A percentile compares a stretch with the other conserved stretches of the same genome.
These are phyloP conservation scores for Chalcis sispes DNA, from an alignment of 2,888 invertebrate species.

Conservation along the genomic window DNA sequence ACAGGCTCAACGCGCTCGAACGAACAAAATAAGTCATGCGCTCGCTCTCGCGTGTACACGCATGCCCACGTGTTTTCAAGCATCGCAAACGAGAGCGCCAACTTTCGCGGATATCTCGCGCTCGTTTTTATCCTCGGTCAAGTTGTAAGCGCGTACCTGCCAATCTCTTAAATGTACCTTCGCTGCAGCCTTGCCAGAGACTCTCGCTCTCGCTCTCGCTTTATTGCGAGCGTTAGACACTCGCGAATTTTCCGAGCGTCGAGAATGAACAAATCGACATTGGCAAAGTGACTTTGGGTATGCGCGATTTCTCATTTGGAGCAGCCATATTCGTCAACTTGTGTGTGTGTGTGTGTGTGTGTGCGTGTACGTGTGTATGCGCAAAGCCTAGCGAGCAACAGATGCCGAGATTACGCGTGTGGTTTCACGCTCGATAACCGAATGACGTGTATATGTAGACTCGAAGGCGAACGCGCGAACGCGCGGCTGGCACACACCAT, in stretches of 20 bases:
- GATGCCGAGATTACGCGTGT: conserved; percentile 57
- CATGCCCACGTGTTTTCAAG: too few relatives aligned
- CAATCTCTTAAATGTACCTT: too few relatives aligned
- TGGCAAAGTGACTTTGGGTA: conserved; percentile 2
- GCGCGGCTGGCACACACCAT: too few relatives aligned
- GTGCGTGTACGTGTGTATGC: conserved; percentile 24
- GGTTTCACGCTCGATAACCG: conserved; percentile 65
- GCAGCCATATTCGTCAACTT: too few relatives aligned
- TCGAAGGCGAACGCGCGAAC: conserved; percentile 40
- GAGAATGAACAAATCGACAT: conserved; percentile 19
- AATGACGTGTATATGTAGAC: conserved; percentile 60
- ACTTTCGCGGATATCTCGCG: conserved; percentile 1
- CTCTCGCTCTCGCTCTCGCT: too few relatives aligned
- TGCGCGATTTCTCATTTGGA: conserved; percentile 37
- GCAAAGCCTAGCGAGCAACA: conserved; percentile 1
- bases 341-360: background rate
- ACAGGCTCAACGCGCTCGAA: conserved; percentile 8
- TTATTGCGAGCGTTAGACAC: background rate
- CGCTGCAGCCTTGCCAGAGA: too few relatives aligned
- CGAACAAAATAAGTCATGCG: conserved; percentile 4
- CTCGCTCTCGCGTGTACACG: too few relatives aligned
- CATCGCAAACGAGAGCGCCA: background rate
- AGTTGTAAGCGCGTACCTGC: background rate
- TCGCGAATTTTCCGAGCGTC: conserved; percentile 12
- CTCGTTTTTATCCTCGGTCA: background rate